These are phyloP conservation scores for Carassius auratus DNA, from an alignment of 2,113 vertebrate genomes.

Conservation along the genomic window DNA sequence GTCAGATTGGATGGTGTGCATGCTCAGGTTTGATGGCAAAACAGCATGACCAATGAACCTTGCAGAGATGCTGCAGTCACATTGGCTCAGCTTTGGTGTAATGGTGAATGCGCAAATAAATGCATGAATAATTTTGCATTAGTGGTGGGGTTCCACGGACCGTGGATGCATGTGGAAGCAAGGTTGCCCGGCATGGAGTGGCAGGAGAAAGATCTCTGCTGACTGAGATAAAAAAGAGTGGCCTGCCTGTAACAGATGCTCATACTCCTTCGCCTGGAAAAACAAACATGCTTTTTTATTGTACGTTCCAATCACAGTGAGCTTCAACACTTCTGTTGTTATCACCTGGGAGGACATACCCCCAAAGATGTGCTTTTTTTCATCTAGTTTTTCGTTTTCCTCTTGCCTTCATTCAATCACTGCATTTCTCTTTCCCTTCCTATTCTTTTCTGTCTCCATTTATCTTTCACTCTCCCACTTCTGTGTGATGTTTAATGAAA, in stretches of 20 bases:
- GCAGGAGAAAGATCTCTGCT: neutral
- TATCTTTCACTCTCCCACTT: constrained; percentile 25
- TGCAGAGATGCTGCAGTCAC: neutral
- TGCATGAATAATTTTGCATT: constrained; percentile 21
- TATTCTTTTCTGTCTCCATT: neutral
- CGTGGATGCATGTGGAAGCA: neutral
- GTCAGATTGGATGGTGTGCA: neutral
- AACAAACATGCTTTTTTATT: constrained; percentile 32
- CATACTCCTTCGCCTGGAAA: neutral
- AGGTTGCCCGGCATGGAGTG: neutral
- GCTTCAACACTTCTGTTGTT: constrained; percentile 11
- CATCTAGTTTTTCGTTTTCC: neutral
- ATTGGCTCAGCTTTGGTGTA: neutral
- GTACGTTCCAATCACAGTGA: neutral
- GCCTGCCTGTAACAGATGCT: constrained; percentile 32
- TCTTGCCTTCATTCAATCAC: constrained; percentile 5
- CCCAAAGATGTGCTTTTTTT: neutral
- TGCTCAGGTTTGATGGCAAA: neutral
- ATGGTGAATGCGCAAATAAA: constrained; percentile 9
- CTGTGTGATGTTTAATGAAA: constrained; percentile 8
- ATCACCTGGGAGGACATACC: neutral
- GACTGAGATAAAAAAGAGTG: constrained; percentile 26
- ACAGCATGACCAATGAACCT: neutral
- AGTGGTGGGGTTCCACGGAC: neutral
- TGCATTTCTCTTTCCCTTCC: neutral